Evolutionary conservation across 2,888 invertebrate genomes (phyloP).

Genomic region (Eledona agricola): DNA sequence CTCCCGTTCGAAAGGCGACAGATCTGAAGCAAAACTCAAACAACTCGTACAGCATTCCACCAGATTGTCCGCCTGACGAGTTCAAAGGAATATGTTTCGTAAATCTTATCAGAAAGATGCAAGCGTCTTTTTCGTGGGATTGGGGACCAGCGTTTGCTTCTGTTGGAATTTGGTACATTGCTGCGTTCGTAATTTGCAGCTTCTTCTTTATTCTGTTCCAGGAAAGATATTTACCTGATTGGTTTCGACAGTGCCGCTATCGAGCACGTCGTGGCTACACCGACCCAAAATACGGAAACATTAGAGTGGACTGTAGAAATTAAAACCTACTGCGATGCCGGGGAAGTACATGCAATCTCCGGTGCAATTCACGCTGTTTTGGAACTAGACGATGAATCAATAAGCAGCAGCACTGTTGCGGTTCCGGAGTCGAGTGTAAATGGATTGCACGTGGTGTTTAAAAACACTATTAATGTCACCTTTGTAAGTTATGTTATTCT

Average conservation of each 20-base stretch:
- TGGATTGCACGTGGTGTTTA: too few species aligned
- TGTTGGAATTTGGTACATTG: conserved; percentile 86
- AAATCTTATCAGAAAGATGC: conserved; percentile 92
- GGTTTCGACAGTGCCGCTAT: conserved; percentile 71
- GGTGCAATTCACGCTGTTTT: not conserved
- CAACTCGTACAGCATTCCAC: conserved; percentile 68
- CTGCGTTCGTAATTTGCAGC: not conserved
- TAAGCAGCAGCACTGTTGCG: not conserved
- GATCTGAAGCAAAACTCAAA: conserved; percentile 51
- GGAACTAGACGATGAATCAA: not conserved
- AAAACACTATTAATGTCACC: too few species aligned
- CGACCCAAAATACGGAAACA: conserved; percentile 41
- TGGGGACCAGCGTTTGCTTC: conserved; percentile 97
- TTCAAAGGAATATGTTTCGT: conserved; percentile 92
- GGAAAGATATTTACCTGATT: conserved; percentile 75
- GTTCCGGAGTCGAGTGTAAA: too few species aligned
- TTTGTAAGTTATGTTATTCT: too few species aligned
- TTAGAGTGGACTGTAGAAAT: conserved; percentile 3
- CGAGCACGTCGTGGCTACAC: conserved; percentile 66
- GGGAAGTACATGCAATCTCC: not conserved
- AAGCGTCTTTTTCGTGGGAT: conserved; percentile 95
- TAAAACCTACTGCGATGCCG: conserved; percentile 7
- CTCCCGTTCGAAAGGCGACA: conserved; percentile 38
- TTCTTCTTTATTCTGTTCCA: conserved; percentile 54
- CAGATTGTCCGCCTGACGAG: conserved; percentile 75